Conservation (phyloP, 2,888 invertebrate genomes). For the Acleris laterana region DNA sequence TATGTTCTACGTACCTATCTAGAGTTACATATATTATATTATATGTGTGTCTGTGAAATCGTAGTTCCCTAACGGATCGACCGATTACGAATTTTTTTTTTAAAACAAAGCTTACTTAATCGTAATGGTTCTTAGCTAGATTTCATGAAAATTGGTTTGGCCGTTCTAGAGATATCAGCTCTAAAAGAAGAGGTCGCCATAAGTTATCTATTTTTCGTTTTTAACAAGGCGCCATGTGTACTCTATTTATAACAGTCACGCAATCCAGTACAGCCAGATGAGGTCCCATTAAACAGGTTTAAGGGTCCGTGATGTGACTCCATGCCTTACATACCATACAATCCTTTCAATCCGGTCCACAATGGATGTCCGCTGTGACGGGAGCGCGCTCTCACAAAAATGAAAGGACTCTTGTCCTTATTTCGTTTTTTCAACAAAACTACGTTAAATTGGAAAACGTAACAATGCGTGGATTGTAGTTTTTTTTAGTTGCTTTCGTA, state of each 20-base stretch:
- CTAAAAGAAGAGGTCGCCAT: too few relatives aligned
- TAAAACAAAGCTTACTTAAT: too few relatives aligned
- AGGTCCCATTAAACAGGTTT: constrained; percentile 27
- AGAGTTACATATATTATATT: too few relatives aligned
- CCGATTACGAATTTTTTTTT: too few relatives aligned
- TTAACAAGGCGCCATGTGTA: too few relatives aligned
- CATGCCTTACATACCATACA: constrained; percentile 18
- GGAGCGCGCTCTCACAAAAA: constrained; percentile 20
- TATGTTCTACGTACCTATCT: too few relatives aligned
- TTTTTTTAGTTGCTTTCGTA: neutral
- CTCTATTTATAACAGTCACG: constrained; percentile 6
- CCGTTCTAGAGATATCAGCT: too few relatives aligned
- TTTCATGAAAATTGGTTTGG: too few relatives aligned
- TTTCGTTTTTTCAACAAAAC: constrained; percentile 20
- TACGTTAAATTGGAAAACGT: constrained; percentile 6
- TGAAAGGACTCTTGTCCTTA: constrained; percentile 24
- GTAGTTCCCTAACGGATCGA: too few relatives aligned
- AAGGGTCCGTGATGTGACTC: constrained; percentile 20
- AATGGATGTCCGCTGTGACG: constrained; percentile 21
- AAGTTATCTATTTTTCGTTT: too few relatives aligned
- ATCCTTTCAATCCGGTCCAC: constrained; percentile 24
- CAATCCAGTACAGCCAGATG: constrained; percentile 20
- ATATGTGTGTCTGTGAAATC: too few relatives aligned
- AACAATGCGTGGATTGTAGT: constrained; percentile 4
- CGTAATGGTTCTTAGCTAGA: too few relatives aligned